Conservation (phyloP, 1,140 invertebrate genomes). For the Drosophila athabasca region DNA sequence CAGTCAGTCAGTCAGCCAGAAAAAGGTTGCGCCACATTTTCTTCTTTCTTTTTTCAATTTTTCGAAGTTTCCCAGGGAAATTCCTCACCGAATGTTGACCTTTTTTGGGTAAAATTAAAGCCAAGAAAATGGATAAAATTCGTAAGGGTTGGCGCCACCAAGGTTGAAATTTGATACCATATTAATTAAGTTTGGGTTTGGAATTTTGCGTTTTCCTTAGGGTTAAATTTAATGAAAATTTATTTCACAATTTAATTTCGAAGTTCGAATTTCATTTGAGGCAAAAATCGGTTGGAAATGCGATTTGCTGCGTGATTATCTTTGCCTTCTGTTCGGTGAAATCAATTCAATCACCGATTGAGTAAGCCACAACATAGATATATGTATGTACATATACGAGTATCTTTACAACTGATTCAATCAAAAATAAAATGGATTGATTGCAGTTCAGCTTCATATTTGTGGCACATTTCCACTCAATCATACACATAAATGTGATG, state of each 20-base stretch:
- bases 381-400: too few relatives aligned
- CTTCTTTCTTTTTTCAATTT: constrained; percentile 40
- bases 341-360: not conserved
- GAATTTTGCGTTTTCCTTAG: too few relatives aligned
- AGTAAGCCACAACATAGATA: not conserved
- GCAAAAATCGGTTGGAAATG: too few relatives aligned
- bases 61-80: constrained; percentile 11
- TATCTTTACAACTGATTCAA: constrained; percentile 14
- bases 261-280: too few relatives aligned
- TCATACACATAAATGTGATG: constrained; percentile 15
- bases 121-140: too few relatives aligned
- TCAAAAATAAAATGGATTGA: constrained; percentile 22
- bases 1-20: constrained; percentile 24
- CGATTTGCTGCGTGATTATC: too few relatives aligned
- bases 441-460: constrained; percentile 29
- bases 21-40: constrained; percentile 23
- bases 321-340: too few relatives aligned
- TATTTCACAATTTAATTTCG: too few relatives aligned
- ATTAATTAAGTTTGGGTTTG: too few relatives aligned
- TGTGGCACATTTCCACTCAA: constrained; percentile 9
- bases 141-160: too few relatives aligned
- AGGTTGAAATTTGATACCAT: too few relatives aligned
- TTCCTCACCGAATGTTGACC: not conserved
- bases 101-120: constrained; percentile 1
- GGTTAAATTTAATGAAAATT: too few relatives aligned